Percentiles rank a stretch among this genome's conserved stretches.
phyloP scores from a whole-genome alignment of 2,113 vertebrate species.

The Petroica traversi region DNA sequence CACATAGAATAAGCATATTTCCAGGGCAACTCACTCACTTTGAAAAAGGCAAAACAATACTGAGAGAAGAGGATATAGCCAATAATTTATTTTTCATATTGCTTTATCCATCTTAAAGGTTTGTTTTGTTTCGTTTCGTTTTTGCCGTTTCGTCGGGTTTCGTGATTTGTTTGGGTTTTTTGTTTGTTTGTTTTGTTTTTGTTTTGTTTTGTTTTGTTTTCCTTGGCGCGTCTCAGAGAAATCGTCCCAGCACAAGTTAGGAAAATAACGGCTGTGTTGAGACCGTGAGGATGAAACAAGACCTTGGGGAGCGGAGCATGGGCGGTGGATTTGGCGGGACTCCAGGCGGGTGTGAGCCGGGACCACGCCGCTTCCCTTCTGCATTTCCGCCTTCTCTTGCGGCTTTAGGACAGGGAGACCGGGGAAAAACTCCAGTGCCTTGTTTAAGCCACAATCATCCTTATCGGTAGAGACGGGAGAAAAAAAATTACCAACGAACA shows the following conservation, averaged over 20 bases:
- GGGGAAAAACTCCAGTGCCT: not conserved
- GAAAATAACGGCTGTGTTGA: not conserved
- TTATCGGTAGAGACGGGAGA: fast-evolving
- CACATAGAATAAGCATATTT: not conserved
- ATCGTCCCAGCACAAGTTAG: fast-evolving
- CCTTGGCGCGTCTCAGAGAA: not conserved
- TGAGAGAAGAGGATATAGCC: not conserved
- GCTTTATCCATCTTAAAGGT: not conserved
- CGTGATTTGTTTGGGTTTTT: too few relatives aligned
- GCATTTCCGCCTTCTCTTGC: too few relatives aligned
- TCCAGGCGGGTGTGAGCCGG: fast-evolving
- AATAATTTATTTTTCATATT: not conserved
- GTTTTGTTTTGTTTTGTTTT: too few relatives aligned
- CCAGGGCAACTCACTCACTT: not conserved
- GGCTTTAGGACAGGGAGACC: fast-evolving
- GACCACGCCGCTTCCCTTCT: not conserved
- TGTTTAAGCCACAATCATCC: not conserved
- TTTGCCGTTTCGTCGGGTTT: too few relatives aligned
- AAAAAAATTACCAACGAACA: not conserved
- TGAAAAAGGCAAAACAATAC: not conserved
- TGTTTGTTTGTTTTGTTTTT: too few relatives aligned
- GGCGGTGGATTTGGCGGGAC: too few relatives aligned
- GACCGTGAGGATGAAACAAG: fast-evolving
- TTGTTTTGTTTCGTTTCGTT: not conserved
- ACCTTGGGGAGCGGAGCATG: fast-evolving